Conservation (phyloP, 2,888 invertebrate species). For the Cyclophora punctaria region DNA sequence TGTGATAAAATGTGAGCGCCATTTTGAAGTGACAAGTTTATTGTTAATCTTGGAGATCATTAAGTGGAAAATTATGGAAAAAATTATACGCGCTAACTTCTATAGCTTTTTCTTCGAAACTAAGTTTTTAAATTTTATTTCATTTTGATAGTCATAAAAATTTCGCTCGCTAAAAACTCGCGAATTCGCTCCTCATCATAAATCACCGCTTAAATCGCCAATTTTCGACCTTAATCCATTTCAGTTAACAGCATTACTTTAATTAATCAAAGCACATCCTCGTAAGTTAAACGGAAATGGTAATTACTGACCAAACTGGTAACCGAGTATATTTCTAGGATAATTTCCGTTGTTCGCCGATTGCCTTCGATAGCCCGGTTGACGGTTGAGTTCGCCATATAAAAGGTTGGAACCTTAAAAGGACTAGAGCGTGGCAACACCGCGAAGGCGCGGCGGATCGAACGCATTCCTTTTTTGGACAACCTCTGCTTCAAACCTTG, state of each 20-base stretch:
- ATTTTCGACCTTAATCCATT: no score
- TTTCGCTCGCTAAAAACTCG: no score
- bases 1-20: no score
- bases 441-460: slow-evolving; percentile 38
- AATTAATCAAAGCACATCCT: background rate
- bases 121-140: no score
- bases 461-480: slow-evolving; percentile 56
- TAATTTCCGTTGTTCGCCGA: slow-evolving; percentile 36
- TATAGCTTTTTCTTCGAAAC: no score
- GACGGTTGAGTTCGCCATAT: slow-evolving; percentile 37
- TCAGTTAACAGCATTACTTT: background rate
- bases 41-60: no score
- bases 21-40: no score
- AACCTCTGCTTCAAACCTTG: slow-evolving; percentile 38
- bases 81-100: no score
- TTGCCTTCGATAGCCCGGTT: slow-evolving; percentile 31
- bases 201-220: no score
- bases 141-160: no score
- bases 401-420: slow-evolving; percentile 63
- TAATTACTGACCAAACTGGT: slow-evolving; percentile 6
- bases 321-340: slow-evolving; percentile 9
- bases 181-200: no score
- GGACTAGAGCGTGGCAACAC: slow-evolving; percentile 35
- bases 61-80: no score
- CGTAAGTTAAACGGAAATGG: slow-evolving; percentile 4